Percentiles rank a stretch among this genome's conserved stretches.
These are phyloP conservation scores for Himantopus leucocephalus DNA, from an alignment of 2,113 vertebrate species.

Conservation along the genomic window DNA sequence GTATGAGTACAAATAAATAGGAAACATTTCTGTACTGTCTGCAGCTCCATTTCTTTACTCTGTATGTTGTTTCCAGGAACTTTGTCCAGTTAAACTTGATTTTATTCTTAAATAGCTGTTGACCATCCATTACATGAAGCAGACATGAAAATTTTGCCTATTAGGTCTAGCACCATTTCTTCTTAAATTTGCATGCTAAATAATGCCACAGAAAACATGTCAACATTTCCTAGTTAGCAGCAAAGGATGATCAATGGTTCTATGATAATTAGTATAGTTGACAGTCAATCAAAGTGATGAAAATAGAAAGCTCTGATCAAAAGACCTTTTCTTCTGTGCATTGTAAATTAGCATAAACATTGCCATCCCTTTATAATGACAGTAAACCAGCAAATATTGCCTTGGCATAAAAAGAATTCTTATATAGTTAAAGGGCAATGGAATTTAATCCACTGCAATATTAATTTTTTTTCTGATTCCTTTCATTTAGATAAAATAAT, in stretches of 20 bases:
- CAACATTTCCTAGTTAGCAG: conserved; percentile 39
- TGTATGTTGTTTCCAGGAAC: background rate
- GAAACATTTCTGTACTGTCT: background rate
- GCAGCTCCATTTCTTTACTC: background rate
- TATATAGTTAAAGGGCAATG: background rate
- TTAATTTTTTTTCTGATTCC: background rate
- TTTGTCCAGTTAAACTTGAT: background rate
- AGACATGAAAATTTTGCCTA: background rate
- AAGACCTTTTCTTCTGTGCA: conserved; percentile 51
- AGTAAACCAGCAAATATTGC: background rate
- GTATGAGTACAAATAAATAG: background rate
- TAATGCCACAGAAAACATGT: conserved; percentile 8
- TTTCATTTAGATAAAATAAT: background rate
- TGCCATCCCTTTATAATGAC: background rate
- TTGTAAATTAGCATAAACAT: conserved; percentile 44
- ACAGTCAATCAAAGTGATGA: conserved; percentile 59
- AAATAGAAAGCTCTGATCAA: conserved; percentile 61
- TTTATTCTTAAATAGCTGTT: background rate
- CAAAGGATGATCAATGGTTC: conserved; percentile 48
- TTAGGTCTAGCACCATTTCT: background rate
- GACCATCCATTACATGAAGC: background rate
- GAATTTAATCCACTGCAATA: background rate
- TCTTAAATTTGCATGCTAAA: conserved; percentile 24
- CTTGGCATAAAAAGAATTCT: conserved; percentile 1
- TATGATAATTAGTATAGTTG: conserved; percentile 52